Percentiles rank a stretch among this genome's conserved stretches.
Conservation (phyloP, 1,140 invertebrate species). For the Trachymyrmex septentrionalis region DNA sequence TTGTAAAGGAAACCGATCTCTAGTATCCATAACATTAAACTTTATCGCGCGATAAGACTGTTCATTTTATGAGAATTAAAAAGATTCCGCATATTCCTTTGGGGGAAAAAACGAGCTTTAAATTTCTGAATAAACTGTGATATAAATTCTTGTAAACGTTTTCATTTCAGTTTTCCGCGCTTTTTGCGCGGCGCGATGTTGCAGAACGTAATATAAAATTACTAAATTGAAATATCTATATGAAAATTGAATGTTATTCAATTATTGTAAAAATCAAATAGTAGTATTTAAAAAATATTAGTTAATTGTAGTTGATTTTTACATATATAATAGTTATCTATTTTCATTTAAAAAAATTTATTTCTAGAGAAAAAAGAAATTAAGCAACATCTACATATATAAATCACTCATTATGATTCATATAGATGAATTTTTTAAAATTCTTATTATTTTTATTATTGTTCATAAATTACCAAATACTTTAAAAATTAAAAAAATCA, state of each 20-base stretch:
- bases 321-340: not conserved
- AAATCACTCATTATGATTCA: not conserved
- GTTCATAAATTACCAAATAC: too few species aligned
- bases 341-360: not conserved
- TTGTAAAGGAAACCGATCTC: constrained; percentile 7
- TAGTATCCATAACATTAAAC: constrained; percentile 7
- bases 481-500: too few species aligned
- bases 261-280: not conserved
- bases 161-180: not conserved
- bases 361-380: not conserved
- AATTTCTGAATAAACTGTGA: not conserved
- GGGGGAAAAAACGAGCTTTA: not conserved
- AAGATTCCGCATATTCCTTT: not conserved
- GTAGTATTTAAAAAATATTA: not conserved
- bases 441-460: too few species aligned
- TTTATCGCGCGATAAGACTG: constrained; percentile 35
- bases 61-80: constrained; percentile 57
- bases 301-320: not conserved
- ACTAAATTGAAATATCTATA: not conserved
- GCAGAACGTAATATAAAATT: not conserved
- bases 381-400: not conserved
- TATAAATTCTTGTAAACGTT: constrained; percentile 32
- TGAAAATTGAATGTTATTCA: not conserved
- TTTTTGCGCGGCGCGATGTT: not conserved
- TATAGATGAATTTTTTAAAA: not conserved